Base-by-base conservation (phyloP, 2,113 vertebrate species). In the Illadopsis cleaveri region DNA sequence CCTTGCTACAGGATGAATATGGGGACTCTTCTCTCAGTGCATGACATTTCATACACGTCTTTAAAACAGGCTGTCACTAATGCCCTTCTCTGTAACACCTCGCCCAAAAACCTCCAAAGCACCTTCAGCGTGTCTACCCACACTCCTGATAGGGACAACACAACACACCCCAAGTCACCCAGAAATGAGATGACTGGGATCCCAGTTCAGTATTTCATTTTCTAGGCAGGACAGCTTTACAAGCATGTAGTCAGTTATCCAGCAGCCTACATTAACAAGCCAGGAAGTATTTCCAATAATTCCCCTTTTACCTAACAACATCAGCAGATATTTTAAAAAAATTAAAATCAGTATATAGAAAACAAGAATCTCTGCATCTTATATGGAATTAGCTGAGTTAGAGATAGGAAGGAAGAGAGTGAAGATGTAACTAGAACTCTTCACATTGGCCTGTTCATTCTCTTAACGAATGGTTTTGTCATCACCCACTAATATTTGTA, bases 1-100 rank as follows among this genome's bases (percentile, higher is more conserved):
- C n/a, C 45, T 70, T 9, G 14, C 64, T 21, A 24, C 19, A n/a
- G 40, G 37, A 9, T 37, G 48, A 84, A 78, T 21, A 24, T 0
- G 0, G 21, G 21, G 14, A 47, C n/a, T 57, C 19, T 33, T n/a
- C 58, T 60, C 50, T 44, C 25, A 33, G 35, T 2, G 13, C 11
- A 5, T 2, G 31, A 37, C 8, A 9, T 28, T 54, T 86, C 71
- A 33, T 24, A 2, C 12, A 20, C 0, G 0, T 66, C 53, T 40
- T 83, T 35, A 62, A 50, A 82, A 60, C 8, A 35, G 21, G 30
- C 20, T 57, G 50, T 42, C 3, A 0, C n/a, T 48, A 33, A 45
- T 31, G 62, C 30, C 56, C 38, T 68, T 21, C 58, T 54, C 38
- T 9, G 7, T 25, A 80, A 44, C 6, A 2, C 1, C 10, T 38